A percentile compares a stretch with the other conserved stretches of the same genome.
phyloP scores from a whole-genome alignment of 2,888 invertebrate genomes.

The Gibbula magus region DNA sequence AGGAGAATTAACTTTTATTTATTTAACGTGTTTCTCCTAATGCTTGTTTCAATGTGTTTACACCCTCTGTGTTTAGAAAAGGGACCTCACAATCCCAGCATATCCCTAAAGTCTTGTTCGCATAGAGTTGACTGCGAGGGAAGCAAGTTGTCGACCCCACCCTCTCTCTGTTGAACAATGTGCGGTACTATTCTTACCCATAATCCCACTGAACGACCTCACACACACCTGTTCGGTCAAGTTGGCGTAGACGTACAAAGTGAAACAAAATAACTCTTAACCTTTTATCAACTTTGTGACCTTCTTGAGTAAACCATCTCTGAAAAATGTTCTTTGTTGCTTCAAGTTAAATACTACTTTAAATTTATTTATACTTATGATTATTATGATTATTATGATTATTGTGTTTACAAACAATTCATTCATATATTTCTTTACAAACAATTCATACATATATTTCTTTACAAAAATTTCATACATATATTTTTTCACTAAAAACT shows the following conservation, averaged over 20 bases:
- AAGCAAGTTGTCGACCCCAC: neutral
- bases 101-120: constrained; percentile 20
- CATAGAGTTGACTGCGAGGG: neutral
- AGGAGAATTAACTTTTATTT: constrained; percentile 15
- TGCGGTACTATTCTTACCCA: constrained; percentile 1
- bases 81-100: constrained; percentile 12
- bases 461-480: no score
- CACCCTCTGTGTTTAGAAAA: constrained; percentile 32
- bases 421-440: no score
- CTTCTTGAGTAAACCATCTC: neutral
- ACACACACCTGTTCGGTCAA: neutral
- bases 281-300: neutral
- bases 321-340: no score
- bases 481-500: no score
- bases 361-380: no score
- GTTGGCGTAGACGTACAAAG: neutral
- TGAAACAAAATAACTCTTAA: constrained; percentile 5
- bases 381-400: no score
- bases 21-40: constrained; percentile 29
- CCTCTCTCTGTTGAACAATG: neutral
- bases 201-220: neutral
- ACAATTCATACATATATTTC: no score
- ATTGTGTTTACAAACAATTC: no score
- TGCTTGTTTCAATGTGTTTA: constrained; percentile 32
- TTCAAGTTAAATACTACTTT: no score